phyloP scores from a whole-genome alignment of 2,888 invertebrate genomes.

The Acleris sparsana region DNA sequence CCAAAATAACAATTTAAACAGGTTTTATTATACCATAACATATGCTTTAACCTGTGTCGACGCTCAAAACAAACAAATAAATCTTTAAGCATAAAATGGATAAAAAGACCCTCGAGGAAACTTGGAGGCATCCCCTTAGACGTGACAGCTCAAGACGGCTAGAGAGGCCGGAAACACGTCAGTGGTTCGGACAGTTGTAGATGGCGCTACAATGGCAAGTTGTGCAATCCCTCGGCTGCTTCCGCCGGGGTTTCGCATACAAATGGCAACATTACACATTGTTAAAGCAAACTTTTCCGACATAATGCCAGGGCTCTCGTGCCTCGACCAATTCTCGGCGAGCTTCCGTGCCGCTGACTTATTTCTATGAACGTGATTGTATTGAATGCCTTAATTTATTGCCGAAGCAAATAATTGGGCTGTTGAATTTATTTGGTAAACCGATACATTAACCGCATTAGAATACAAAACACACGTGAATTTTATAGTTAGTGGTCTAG shows the following conservation, averaged over 20 bases:
- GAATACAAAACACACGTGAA: no score
- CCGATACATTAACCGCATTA: not conserved
- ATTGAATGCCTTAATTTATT: slow-evolving; percentile 7
- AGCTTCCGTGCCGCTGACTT: slow-evolving; percentile 11
- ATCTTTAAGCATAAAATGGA: slow-evolving; percentile 66
- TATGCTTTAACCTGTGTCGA: not conserved
- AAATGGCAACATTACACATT: slow-evolving; percentile 82
- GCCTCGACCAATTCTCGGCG: slow-evolving; percentile 37
- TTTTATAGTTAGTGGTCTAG: no score
- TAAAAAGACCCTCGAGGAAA: slow-evolving; percentile 78
- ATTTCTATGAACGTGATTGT: slow-evolving; percentile 22
- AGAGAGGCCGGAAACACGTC: slow-evolving; percentile 80
- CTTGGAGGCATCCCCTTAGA: slow-evolving; percentile 70
- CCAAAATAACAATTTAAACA: no score
- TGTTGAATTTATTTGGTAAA: slow-evolving; percentile 1
- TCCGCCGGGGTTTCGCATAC: slow-evolving; percentile 77
- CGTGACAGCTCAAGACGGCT: slow-evolving; percentile 78
- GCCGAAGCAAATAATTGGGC: not conserved
- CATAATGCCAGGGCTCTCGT: slow-evolving; percentile 68
- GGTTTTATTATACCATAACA: not conserved
- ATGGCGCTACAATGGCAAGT: slow-evolving; percentile 79
- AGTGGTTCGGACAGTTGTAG: slow-evolving; percentile 76
- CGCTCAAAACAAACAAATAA: slow-evolving; percentile 58
- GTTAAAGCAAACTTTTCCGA: slow-evolving; percentile 78
- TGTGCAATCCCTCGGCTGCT: slow-evolving; percentile 62